Base-by-base conservation (phyloP, 2,888 invertebrate species). In the Clitarchus hookeri region DNA sequence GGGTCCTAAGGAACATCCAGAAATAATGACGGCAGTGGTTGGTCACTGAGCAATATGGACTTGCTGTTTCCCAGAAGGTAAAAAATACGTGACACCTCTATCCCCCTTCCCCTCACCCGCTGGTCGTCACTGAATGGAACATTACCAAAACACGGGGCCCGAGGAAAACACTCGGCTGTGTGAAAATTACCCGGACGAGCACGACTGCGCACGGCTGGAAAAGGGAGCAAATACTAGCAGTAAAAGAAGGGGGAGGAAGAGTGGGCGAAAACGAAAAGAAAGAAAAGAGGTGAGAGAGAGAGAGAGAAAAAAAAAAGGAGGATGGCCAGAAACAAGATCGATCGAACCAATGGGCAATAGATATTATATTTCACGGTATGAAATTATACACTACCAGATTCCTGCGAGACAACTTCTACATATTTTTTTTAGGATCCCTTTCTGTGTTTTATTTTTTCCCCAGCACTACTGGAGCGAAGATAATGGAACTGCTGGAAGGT, bases 321-420 rank as follows among this genome's bases (percentile, higher is more conserved):
- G 65, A 65, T n/a, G 65, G 23, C 65, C 11, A 82, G 44, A 82
- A 82, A 82, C 44, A 23, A 82, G 44, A 82, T 82, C 82, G 82
- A 82, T 82, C 82, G 82, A 44, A 82, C 82, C 27, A 44, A 27
- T 27, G 44, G 82, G 27, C 82, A 82, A 82, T 82, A 27, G 82
- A 82, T 82, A 82, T 82, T 82, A 82, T 82, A 27, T 82, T 82
- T 44, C 82, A 82, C 82, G 27, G 82, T 82, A 44, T 82, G 82
- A 82, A 82, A 82, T 82, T 82, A 82, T 82, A 82, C 82, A 36
- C 82, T 82, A 82, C 44, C 82, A 44, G 82, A 82, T 44, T 27
- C 36, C 44, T 82, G 82, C 82, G 44, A 82, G 82, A 82, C 82
- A 82, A 82, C 82, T 82, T 65, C 65, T 65, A 65, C 82, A 82